These are phyloP conservation scores for Tachina fera DNA, from an alignment of 2,888 invertebrate genomes.

Conservation along the genomic window DNA sequence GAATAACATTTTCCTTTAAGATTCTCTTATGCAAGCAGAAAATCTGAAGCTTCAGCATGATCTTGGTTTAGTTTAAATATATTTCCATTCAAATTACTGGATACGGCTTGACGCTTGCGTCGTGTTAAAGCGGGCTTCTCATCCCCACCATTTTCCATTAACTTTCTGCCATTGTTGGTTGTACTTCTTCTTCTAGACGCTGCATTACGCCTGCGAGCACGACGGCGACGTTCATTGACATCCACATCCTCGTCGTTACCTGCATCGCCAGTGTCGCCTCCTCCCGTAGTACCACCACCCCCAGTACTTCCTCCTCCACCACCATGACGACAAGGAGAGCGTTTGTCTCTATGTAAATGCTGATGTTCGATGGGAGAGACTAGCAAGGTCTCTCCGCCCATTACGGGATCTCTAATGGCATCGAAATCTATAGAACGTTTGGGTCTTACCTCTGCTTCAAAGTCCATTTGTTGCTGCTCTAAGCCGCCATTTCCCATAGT, in stretches of 20 bases:
- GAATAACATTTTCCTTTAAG: conserved; percentile 73
- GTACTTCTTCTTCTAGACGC: conserved; percentile 67
- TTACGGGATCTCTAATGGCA: background rate
- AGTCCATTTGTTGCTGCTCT: conserved; percentile 52
- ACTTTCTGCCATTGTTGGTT: conserved; percentile 61
- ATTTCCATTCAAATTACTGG: conserved; percentile 55
- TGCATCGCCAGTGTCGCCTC: conserved; percentile 69
- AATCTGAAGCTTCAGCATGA: conserved; percentile 71
- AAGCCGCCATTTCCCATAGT: conserved; percentile 74
- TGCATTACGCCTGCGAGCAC: conserved; percentile 64
- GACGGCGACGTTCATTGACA: conserved; percentile 54
- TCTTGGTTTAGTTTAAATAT: conserved; percentile 4
- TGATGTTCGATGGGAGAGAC: background rate
- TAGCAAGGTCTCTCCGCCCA: background rate
- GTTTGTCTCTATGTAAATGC: conserved; percentile 73
- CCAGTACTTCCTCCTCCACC: conserved; percentile 32
- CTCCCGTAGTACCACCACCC: conserved; percentile 23
- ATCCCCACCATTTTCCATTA: conserved; percentile 26
- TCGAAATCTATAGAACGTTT: conserved; percentile 56
- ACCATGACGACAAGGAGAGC: conserved; percentile 74
- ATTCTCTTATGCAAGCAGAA: conserved; percentile 64
- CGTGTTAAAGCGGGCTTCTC: conserved; percentile 36
- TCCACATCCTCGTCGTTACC: conserved; percentile 72
- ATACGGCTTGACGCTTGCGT: conserved; percentile 72
- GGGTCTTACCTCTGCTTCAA: conserved; percentile 74